Base-by-base conservation (phyloP, 1,140 invertebrate species). In the Cotesia vestalis region DNA sequence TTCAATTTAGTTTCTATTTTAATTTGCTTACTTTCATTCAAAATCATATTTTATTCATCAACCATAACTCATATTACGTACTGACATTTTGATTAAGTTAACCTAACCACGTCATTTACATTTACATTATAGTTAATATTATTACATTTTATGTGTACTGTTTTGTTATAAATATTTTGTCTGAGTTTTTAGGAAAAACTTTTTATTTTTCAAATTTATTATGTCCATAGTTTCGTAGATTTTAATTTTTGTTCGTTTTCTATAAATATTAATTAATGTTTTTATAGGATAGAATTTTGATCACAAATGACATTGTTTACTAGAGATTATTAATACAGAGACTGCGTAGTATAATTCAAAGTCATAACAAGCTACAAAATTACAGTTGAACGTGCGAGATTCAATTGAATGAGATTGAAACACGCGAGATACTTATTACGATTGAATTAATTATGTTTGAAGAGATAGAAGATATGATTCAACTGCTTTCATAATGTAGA, bases 391-490 rank as follows among this genome's bases (percentile, higher is more conserved):
- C 73, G 73, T 68, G 76, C 73, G 66, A 78, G 74, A 80, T 80
- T 82, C 81, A 82, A 81, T 82, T 79, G 79, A 80, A 79, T 76
- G 75, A 76, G 69, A 74, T 73, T 40, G 55, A 36, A 71, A 67
- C 80, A 82, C 76, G 81, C 81, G 75, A 81, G 73, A 46, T 46
- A 73, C 78, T 80, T 61, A 78, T 80, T 81, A 78, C 78, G 78
- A 75, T 74, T 35, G 27, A 46, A 46, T 46, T 14, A 59, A 51
- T 20, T 52, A 61, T 46, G 20, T 40, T 78, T 73, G 78, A 78
- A 80, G 77, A 66, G 73, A 77, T 78, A 67, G 75, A 77, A 77
- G 77, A 80, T 80, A 78, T 76, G 76, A 77, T 75, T 73, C 59
- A 57, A 20, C 35, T 55, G 66, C 40, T 46, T n/a, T 20, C 66